Conservation (phyloP, 2,888 invertebrate genomes). For the Diploptera punctata region DNA sequence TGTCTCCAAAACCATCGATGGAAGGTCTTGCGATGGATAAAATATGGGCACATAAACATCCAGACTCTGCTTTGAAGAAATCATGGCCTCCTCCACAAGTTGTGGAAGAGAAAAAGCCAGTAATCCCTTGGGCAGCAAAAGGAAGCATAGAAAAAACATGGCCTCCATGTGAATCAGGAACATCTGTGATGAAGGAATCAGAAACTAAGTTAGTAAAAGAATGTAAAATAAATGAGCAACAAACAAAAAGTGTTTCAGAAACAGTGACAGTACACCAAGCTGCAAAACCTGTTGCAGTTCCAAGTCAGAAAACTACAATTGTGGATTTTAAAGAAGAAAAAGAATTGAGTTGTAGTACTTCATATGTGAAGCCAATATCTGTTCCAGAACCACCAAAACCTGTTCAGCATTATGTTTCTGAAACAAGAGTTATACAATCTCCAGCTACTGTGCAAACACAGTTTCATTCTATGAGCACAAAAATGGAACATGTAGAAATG, state of each 20-base stretch:
- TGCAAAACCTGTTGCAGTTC: not conserved
- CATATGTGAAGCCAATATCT: not conserved
- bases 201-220: not conserved
- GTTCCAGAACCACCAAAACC: not conserved
- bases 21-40: constrained; percentile 73
- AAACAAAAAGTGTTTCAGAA: not conserved
- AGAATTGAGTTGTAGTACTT: not conserved
- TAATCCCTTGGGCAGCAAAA: constrained; percentile 52
- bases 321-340: not conserved
- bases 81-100: constrained; percentile 59
- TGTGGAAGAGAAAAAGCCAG: constrained; percentile 48
- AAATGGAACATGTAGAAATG: constrained; percentile 36
- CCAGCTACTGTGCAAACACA: constrained; percentile 34
- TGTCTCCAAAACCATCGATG: constrained; percentile 63
- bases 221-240: not conserved
- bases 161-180: constrained; percentile 47
- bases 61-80: constrained; percentile 56
- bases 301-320: not conserved
- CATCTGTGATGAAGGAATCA: not conserved
- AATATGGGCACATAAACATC: constrained; percentile 65
- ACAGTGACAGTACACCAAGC: not conserved
- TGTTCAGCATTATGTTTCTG: constrained; percentile 54
- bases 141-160: constrained; percentile 54
- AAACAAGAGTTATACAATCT: constrained; percentile 46
- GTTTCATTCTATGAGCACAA: constrained; percentile 21